Evolutionary conservation across 2,113 vertebrate species (phyloP).

Genomic region (Hydrochoerus hydrochaeris): DNA sequence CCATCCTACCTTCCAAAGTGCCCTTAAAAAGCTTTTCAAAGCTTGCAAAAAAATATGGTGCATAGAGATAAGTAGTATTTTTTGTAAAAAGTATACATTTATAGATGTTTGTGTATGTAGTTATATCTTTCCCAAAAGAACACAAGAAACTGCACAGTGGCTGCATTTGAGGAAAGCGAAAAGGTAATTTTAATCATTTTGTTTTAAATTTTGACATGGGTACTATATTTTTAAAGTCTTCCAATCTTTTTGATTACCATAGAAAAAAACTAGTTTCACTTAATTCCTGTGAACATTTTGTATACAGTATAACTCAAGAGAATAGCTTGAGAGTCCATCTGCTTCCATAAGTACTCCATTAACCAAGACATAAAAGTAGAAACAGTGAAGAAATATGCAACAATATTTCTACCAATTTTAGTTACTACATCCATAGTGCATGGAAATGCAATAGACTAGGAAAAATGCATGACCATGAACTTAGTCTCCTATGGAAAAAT

Average conservation of each 20-base stretch:
- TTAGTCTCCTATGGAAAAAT: background rate
- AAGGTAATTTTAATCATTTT: background rate
- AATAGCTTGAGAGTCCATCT: background rate
- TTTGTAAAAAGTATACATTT: background rate
- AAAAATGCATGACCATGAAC: background rate
- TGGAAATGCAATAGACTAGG: background rate
- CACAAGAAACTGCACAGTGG: background rate
- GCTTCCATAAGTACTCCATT: background rate
- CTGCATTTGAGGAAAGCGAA: background rate
- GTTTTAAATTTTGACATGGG: background rate
- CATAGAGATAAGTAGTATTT: background rate
- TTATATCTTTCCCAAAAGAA: background rate
- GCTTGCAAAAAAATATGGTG: background rate
- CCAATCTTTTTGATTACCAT: background rate
- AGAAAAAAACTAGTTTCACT: background rate
- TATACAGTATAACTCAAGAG: background rate
- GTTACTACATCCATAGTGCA: background rate
- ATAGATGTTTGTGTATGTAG: background rate
- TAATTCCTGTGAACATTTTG: background rate
- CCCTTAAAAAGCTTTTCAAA: constrained; percentile 34
- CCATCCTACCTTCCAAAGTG: background rate
- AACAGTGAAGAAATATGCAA: background rate
- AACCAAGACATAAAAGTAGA: background rate
- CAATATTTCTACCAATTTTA: background rate
- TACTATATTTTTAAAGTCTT: background rate